These are phyloP conservation scores for Synanthedon formicaeformis DNA, from an alignment of 2,888 invertebrate species.

Conservation along the genomic window DNA sequence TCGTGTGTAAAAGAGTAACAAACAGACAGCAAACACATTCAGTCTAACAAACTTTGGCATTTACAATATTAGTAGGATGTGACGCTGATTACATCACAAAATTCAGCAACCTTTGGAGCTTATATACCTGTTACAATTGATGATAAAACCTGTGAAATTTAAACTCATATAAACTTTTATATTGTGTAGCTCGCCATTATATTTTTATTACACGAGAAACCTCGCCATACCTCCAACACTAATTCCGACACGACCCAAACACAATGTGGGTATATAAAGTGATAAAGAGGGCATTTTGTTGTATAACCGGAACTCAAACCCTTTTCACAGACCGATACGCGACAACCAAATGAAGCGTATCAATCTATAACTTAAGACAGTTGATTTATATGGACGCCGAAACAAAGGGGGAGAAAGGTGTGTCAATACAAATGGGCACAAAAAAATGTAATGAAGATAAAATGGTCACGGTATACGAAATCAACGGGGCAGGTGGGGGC, in stretches of 20 bases:
- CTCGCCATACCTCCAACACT: no score
- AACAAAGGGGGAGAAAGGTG: conserved; percentile 37
- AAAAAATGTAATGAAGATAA: conserved; percentile 48
- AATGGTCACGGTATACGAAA: conserved; percentile 36
- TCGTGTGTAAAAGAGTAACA: no score
- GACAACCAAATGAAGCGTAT: conserved; percentile 21
- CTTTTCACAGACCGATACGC: background rate
- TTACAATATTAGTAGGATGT: no score
- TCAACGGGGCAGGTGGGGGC: conserved; percentile 39
- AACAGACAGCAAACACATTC: no score
- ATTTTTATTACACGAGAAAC: background rate
- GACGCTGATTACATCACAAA: no score
- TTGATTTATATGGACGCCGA: conserved; percentile 23
- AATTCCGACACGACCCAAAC: no score
- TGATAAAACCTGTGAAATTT: no score
- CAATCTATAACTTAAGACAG: conserved; percentile 9
- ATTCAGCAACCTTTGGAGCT: no score
- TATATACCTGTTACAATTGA: no score
- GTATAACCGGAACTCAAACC: background rate
- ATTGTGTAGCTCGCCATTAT: background rate
- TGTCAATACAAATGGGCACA: conserved; percentile 18
- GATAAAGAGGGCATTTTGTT: background rate
- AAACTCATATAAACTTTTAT: no score
- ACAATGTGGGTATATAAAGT: no score
- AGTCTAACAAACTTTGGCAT: no score